These are phyloP conservation scores for Glaucidium brasilianum DNA, from an alignment of 2,113 vertebrate genomes.

Conservation along the genomic window DNA sequence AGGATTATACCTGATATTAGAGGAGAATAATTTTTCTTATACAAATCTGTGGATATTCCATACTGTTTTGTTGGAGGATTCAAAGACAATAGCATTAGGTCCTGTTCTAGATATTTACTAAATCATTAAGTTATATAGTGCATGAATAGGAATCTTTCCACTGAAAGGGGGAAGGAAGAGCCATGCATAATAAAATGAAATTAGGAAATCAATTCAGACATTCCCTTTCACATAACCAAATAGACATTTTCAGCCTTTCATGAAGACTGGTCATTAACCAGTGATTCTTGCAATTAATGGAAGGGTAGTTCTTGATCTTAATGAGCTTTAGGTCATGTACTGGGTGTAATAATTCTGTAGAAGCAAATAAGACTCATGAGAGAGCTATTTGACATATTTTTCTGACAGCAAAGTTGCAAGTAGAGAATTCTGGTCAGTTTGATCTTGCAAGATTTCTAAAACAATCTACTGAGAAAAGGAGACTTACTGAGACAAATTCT, in stretches of 20 bases:
- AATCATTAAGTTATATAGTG: not conserved
- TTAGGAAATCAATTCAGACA: not conserved
- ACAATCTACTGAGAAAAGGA: not conserved
- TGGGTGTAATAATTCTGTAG: not conserved
- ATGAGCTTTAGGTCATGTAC: not conserved
- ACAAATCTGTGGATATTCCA: not conserved
- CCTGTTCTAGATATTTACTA: not conserved
- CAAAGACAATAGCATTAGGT: not conserved
- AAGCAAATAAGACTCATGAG: not conserved
- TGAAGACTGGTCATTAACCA: not conserved
- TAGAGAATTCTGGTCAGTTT: not conserved
- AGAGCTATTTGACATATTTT: not conserved
- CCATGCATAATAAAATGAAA: not conserved
- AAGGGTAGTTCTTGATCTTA: not conserved
- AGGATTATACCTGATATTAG: not conserved
- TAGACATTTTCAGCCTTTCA: not conserved
- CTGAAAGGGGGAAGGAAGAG: not conserved
- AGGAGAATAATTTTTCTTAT: not conserved
- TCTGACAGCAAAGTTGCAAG: not conserved
- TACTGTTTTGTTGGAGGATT: not conserved
- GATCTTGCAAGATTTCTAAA: not conserved
- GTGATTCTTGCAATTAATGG: not conserved
- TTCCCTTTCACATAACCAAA: not conserved
- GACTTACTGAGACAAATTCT: not conserved
- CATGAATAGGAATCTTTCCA: not conserved